These are phyloP conservation scores for Drosophila demipolita DNA, from an alignment of 2,888 invertebrate species.

Conservation along the genomic window DNA sequence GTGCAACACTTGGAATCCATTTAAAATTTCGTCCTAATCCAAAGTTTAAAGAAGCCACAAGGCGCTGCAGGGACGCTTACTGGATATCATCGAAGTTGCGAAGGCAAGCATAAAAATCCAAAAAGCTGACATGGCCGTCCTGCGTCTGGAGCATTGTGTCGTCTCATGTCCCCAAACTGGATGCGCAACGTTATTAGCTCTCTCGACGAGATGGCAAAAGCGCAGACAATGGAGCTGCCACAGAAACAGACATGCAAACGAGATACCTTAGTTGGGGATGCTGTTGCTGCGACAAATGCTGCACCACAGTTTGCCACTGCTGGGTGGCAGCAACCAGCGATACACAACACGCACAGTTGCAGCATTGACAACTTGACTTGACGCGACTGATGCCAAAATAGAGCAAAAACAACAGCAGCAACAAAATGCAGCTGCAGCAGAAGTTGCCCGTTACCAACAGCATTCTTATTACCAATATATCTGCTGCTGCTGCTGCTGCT, in stretches of 20 bases:
- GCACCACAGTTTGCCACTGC: slow-evolving; percentile 1
- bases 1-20: slow-evolving; percentile 27
- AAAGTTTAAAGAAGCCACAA: slow-evolving; percentile 16
- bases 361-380: slow-evolving; percentile 76
- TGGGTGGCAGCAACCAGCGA: slow-evolving; percentile 37
- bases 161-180: slow-evolving; percentile 30
- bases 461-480: slow-evolving; percentile 62
- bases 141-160: slow-evolving; percentile 10
- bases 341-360: slow-evolving; percentile 54
- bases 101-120: slow-evolving; percentile 20
- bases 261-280: slow-evolving; percentile 35
- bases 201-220: slow-evolving; percentile 38
- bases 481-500: slow-evolving; percentile 5
- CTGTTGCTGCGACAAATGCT: slow-evolving; percentile 1
- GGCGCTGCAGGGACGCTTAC: not conserved
- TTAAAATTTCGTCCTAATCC: not conserved
- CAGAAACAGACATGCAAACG: slow-evolving; percentile 67
- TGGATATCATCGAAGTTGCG: slow-evolving; percentile 1
- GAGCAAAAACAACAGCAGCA: slow-evolving; percentile 15
- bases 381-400: slow-evolving; percentile 60
- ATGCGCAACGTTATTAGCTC: slow-evolving; percentile 73
- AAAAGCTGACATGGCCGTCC: slow-evolving; percentile 21
- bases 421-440: slow-evolving; percentile 17
- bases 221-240: slow-evolving; percentile 44
- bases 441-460: slow-evolving; percentile 37